Conservation (phyloP, 2,113 vertebrate genomes). For the Quiscalus mexicanus region DNA sequence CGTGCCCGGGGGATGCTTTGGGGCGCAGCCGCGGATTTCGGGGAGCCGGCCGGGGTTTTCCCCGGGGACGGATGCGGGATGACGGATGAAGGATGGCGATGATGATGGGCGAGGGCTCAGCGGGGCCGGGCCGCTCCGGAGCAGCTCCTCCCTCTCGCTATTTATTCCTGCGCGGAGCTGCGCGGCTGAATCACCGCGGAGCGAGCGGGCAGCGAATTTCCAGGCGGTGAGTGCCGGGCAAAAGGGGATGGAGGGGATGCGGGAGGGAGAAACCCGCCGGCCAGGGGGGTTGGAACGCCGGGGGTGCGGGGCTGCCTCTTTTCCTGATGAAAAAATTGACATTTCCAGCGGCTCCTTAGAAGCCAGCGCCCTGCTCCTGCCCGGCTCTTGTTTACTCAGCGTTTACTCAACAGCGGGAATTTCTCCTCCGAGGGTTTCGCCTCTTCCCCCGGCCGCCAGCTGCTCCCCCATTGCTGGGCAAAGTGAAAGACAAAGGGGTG, state of each 20-base stretch:
- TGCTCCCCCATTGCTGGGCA: fast-evolving
- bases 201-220: neutral
- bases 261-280: neutral
- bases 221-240: neutral
- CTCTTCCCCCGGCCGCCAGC: neutral
- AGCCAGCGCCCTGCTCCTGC: neutral
- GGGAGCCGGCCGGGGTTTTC: neutral
- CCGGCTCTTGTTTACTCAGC: neutral
- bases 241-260: fast-evolving
- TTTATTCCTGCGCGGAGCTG: neutral
- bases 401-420: neutral
- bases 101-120: neutral
- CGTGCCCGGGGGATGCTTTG: fast-evolving
- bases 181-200: neutral
- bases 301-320: neutral
- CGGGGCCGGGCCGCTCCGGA: neutral
- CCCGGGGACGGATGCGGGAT: neutral
- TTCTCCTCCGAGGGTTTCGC: neutral
- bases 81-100: neutral
- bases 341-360: neutral
- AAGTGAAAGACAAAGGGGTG: fast-evolving
- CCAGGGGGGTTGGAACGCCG: neutral
- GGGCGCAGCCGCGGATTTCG: fast-evolving
- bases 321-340: neutral
- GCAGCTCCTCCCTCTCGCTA: constrained; percentile 55